These are phyloP conservation scores for Fissipunctia ypsillon DNA, from an alignment of 2,888 invertebrate genomes.

Conservation along the genomic window DNA sequence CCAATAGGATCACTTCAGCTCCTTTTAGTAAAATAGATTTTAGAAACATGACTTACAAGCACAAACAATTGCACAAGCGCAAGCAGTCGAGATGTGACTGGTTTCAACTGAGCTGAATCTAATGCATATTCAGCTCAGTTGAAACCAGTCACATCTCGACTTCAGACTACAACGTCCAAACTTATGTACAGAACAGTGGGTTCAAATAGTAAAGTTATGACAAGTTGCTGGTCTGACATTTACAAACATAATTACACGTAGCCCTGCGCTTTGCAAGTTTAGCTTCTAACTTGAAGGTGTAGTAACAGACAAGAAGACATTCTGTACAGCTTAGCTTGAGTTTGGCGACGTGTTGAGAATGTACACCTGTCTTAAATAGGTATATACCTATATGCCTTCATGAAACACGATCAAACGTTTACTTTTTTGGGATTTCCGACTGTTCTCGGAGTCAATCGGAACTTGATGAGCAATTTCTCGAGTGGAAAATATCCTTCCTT, in stretches of 20 bases:
- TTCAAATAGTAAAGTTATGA: slow-evolving; percentile 35
- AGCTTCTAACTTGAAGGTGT: background rate
- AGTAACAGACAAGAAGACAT: slow-evolving; percentile 9
- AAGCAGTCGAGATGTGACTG: too few relatives aligned
- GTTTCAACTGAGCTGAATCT: too few relatives aligned
- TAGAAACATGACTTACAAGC: background rate
- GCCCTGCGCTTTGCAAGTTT: slow-evolving; percentile 9
- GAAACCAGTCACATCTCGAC: slow-evolving; percentile 14
- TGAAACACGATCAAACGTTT: too few relatives aligned
- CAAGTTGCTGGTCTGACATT: slow-evolving; percentile 17
- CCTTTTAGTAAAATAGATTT: too few relatives aligned
- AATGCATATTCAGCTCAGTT: slow-evolving; percentile 18
- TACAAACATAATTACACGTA: slow-evolving; percentile 27
- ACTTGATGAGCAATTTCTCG: too few relatives aligned
- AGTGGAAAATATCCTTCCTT: background rate
- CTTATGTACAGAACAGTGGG: background rate
- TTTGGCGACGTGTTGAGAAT: slow-evolving; percentile 6
- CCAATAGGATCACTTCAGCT: background rate
- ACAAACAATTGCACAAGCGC: too few relatives aligned
- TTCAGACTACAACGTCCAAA: slow-evolving; percentile 2
- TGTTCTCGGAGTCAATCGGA: background rate
- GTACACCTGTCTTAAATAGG: too few relatives aligned
- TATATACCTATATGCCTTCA: too few relatives aligned
- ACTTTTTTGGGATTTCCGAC: background rate
- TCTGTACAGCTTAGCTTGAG: slow-evolving; percentile 1